A percentile compares a stretch with the other conserved stretches of the same genome.
Evolutionary conservation across 2,888 invertebrate genomes (phyloP).

Genomic region (Andrena praecox): DNA sequence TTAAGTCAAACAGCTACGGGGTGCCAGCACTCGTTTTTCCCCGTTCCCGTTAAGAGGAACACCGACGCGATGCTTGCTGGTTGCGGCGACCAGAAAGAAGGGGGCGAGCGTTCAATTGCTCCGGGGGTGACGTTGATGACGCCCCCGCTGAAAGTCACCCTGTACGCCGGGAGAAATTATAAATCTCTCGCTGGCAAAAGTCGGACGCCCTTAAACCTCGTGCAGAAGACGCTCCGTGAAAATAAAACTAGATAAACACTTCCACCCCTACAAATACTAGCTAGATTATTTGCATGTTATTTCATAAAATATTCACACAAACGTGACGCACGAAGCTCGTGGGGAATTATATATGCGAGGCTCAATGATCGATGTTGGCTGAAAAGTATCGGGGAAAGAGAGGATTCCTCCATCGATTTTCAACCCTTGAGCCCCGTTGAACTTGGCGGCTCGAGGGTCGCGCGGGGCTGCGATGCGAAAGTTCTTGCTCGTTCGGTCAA

Average conservation of each 20-base stretch:
- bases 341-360: too few species aligned
- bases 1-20: constrained; percentile 83
- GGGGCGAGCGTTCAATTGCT: constrained; percentile 59
- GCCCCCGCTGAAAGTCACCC: constrained; percentile 49
- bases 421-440: constrained; percentile 43
- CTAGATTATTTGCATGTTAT: too few species aligned
- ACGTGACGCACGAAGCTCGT: too few species aligned
- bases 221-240: too few species aligned
- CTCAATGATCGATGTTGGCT: not conserved
- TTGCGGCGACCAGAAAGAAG: constrained; percentile 46
- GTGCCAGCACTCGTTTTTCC: constrained; percentile 75
- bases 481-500: constrained; percentile 58
- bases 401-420: constrained; percentile 30
- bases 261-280: too few species aligned
- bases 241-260: too few species aligned
- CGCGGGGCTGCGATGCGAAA: constrained; percentile 47
- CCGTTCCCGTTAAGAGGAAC: constrained; percentile 72
- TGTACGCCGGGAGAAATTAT: constrained; percentile 16
- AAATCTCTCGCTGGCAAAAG: not conserved
- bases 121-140: constrained; percentile 60
- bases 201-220: not conserved
- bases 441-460: constrained; percentile 38
- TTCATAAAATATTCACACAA: too few species aligned
- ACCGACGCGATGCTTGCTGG: constrained; percentile 45
- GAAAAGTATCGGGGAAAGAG: not conserved